Evolutionary conservation across 2,113 vertebrate genomes (phyloP), one percentile per base, ranked within the genome.

Genomic region (Percopsis transmontana): DNA sequence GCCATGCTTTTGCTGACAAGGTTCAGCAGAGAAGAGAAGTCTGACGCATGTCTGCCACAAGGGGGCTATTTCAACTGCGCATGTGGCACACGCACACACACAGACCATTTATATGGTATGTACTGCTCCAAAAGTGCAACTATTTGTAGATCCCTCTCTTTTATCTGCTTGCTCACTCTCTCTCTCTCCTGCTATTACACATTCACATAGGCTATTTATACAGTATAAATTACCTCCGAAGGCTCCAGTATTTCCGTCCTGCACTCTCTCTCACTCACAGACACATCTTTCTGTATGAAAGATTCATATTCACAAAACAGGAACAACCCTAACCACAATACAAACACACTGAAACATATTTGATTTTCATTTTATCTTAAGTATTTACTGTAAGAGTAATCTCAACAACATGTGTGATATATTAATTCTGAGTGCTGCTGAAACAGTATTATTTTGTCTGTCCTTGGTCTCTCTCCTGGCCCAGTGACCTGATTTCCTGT

Each of bases 391-490:
- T 80, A 40, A 15, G 62, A 72, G 24, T 52, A 50, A 76, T 85
- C 52, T 9, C 19, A 57, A 47, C 62, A 76, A 66, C 20, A 57
- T 74, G 62, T 50, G 58, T 13, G 23, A 62, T 13, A 27, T 64
- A 66, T 78, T 62, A 47, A 66, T 47, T 47, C 3, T 24, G 13
- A 21, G 8, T 18, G 13, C 8, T 0, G 67, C 27, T 58, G 69
- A 65, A 77, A 89, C 79, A 89, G 72, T 76, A 78, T n/a, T 56
- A 77, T 73, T 83, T 88, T 88, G 82, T 87, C 72, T 51, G 0
- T 14, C 23, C 42, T 12, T 18, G 7, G 20, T 47, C n/a, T 68
- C 65, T 53, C 41, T 23, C 19, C 27, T 84, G 77, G 68, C 78
- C 82, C 76, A 83, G 63, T 87, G 81, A 89, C 86, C 89, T 72